Conservation (phyloP, 2,888 invertebrate species). For the Cephus rjabovi region DNA sequence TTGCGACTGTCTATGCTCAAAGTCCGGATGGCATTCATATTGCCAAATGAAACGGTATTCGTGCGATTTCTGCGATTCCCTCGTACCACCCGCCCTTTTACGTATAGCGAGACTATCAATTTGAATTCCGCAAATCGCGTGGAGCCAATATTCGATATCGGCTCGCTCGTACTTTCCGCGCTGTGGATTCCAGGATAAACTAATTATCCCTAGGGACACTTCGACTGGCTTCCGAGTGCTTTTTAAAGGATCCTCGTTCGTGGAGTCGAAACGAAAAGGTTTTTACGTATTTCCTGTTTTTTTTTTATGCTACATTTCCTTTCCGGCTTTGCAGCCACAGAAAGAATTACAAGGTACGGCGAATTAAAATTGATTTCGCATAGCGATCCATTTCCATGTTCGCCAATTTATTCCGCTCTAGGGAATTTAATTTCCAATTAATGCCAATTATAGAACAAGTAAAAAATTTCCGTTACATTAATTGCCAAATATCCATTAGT, state of each 20-base stretch:
- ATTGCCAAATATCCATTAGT: not conserved
- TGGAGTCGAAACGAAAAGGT: not conserved
- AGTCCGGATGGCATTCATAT: not conserved
- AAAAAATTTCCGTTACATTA: not conserved
- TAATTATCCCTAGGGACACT: not conserved
- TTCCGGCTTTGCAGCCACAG: not conserved
- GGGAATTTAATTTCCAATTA: not conserved
- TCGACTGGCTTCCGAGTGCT: not conserved
- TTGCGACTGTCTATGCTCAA: not conserved
- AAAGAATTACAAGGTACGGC: not conserved
- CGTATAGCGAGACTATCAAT: not conserved
- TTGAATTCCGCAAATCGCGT: not conserved
- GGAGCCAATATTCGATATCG: constrained; percentile 7
- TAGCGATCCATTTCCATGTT: not conserved
- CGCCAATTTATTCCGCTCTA: not conserved
- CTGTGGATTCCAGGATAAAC: not conserved
- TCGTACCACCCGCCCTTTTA: not conserved
- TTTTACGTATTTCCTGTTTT: not conserved
- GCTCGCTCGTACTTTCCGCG: not conserved
- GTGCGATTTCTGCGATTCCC: not conserved
- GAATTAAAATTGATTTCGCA: not conserved
- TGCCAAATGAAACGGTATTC: not conserved
- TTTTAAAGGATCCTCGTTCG: not conserved
- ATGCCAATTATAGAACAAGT: constrained; percentile 6
- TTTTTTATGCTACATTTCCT: not conserved